These are phyloP conservation scores for Euleptes europaea DNA, from an alignment of 2,113 vertebrate genomes.

Conservation along the genomic window DNA sequence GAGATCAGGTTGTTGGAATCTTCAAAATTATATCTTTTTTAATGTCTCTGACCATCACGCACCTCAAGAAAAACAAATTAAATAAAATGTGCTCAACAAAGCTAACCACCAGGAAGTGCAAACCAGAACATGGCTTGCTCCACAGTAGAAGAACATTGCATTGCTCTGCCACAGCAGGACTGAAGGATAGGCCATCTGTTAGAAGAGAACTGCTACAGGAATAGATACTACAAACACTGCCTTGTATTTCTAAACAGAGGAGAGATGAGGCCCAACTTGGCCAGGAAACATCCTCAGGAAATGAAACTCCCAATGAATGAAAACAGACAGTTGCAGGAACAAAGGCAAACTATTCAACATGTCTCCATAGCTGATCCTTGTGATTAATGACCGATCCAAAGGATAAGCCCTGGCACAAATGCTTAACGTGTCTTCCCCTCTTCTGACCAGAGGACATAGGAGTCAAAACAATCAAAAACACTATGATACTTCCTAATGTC, in stretches of 20 bases:
- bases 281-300: neutral
- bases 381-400: neutral
- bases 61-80: neutral
- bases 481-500: neutral
- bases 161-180: neutral
- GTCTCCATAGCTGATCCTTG: neutral
- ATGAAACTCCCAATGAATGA: neutral
- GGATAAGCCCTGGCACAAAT: neutral
- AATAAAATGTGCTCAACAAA: neutral
- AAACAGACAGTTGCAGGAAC: neutral
- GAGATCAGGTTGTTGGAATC: too few relatives aligned
- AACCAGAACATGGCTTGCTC: constrained; percentile 14
- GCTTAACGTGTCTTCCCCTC: neutral
- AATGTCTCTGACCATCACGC: neutral
- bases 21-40: neutral
- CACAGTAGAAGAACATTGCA: neutral
- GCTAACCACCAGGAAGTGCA: constrained; percentile 1
- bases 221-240: neutral
- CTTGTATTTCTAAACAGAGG: neutral
- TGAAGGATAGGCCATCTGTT: constrained; percentile 36
- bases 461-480: neutral
- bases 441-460: neutral
- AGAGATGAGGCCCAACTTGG: neutral
- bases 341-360: neutral
- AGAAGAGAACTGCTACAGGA: neutral